Conservation (phyloP, 2,797 vertebrate species). For the Percopsis omiscomaycus region DNA sequence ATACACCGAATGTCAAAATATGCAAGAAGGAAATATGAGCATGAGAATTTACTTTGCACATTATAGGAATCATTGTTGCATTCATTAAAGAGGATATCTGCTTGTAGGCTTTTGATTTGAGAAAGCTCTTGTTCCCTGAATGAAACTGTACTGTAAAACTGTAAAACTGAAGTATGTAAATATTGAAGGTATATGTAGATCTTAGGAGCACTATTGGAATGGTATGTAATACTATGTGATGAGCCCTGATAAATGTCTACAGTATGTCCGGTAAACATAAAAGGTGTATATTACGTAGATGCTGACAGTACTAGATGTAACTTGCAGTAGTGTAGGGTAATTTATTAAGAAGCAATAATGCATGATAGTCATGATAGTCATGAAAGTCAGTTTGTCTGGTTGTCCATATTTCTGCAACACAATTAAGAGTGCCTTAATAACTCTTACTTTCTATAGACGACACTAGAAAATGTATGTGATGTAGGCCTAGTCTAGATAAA, state of each 20-base stretch:
- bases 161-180: background rate
- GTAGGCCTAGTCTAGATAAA: slow-evolving; percentile 27
- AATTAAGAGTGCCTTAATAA: slow-evolving; percentile 73
- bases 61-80: background rate
- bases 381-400: slow-evolving; percentile 14
- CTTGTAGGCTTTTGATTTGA: background rate
- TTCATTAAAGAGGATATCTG: background rate
- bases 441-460: slow-evolving; percentile 16
- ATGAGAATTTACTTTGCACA: slow-evolving; percentile 4
- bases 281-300: background rate
- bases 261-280: background rate
- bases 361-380: slow-evolving; percentile 47
- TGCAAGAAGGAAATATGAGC: slow-evolving; percentile 1
- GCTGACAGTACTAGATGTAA: slow-evolving; percentile 11
- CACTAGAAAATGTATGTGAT: slow-evolving; percentile 24
- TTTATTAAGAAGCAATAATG: slow-evolving; percentile 68
- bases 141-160: background rate
- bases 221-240: background rate
- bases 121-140: background rate
- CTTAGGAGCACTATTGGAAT: background rate
- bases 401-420: slow-evolving; percentile 43
- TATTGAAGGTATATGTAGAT: slow-evolving; percentile 7
- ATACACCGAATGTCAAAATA: background rate
- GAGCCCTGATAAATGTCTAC: background rate
- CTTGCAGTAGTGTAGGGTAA: slow-evolving; percentile 19